Percentiles rank a stretch among this genome's conserved stretches.
These are phyloP conservation scores for Boulengeromyrus knoepffleri DNA, from an alignment of 2,113 vertebrate genomes.

Conservation along the genomic window DNA sequence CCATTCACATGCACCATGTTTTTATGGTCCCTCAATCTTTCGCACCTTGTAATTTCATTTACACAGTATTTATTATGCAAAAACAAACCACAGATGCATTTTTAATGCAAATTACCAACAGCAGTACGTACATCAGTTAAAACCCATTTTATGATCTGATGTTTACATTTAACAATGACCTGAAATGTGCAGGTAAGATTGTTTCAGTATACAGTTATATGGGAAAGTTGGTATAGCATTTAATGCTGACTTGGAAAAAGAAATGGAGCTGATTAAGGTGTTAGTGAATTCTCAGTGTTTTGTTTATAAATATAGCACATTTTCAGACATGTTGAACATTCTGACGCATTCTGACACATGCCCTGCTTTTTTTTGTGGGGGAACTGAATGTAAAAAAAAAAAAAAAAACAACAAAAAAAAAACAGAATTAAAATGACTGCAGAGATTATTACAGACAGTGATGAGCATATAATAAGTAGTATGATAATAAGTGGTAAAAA, in stretches of 20 bases:
- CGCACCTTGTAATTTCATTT: background rate
- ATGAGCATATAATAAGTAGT: background rate
- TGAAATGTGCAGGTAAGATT: background rate
- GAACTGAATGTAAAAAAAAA: background rate
- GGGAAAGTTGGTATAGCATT: background rate
- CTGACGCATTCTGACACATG: background rate
- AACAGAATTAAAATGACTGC: background rate
- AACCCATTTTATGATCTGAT: background rate
- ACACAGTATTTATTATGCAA: background rate
- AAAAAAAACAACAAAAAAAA: background rate
- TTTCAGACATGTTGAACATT: background rate
- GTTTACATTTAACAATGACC: background rate
- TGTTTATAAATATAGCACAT: background rate
- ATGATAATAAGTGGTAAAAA: background rate
- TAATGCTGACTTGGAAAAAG: background rate
- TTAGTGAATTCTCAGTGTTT: background rate
- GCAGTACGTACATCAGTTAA: background rate
- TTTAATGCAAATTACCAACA: background rate
- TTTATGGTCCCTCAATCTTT: constrained; percentile 4
- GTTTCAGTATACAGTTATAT: background rate
- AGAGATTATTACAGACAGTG: background rate
- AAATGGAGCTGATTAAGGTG: background rate
- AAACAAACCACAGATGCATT: background rate
- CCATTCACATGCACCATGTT: constrained; percentile 5
- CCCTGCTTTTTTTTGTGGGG: background rate